Conservation (phyloP, 2,888 invertebrate genomes). For the Cephus runcator region DNA sequence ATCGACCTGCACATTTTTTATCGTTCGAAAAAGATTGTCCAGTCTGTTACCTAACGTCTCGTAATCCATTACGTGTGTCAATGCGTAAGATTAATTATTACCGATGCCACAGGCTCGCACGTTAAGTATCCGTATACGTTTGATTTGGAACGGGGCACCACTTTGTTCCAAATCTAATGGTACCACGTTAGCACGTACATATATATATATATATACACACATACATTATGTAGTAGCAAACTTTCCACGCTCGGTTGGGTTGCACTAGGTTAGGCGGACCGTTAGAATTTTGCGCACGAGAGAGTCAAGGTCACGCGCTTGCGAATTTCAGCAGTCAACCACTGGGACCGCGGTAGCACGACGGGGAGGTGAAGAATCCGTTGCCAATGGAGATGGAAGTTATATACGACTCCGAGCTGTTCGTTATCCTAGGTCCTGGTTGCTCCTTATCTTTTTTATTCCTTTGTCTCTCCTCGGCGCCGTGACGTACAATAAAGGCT, state of each 20-base stretch:
- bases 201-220: too few relatives aligned
- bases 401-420: neutral
- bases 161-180: too few relatives aligned
- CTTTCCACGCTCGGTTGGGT: neutral
- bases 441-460: neutral
- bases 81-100: too few relatives aligned
- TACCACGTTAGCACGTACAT: too few relatives aligned
- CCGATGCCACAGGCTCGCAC: too few relatives aligned
- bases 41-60: too few relatives aligned
- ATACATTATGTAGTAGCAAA: neutral
- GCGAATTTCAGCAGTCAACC: constrained; percentile 16
- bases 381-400: neutral
- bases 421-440: constrained; percentile 11
- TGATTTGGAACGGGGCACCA: too few relatives aligned
- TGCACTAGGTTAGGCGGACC: neutral
- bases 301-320: constrained; percentile 13
- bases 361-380: neutral
- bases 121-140: too few relatives aligned
- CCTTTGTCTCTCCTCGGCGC: neutral
- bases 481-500: neutral
- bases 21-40: too few relatives aligned
- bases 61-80: too few relatives aligned
- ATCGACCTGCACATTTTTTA: too few relatives aligned
- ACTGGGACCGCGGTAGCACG: neutral
- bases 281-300: constrained; percentile 11